Percentiles rank a stretch among this genome's conserved stretches.
Evolutionary conservation across 1,140 invertebrate genomes (phyloP).

Genomic region (Anoplophora glabripennis): DNA sequence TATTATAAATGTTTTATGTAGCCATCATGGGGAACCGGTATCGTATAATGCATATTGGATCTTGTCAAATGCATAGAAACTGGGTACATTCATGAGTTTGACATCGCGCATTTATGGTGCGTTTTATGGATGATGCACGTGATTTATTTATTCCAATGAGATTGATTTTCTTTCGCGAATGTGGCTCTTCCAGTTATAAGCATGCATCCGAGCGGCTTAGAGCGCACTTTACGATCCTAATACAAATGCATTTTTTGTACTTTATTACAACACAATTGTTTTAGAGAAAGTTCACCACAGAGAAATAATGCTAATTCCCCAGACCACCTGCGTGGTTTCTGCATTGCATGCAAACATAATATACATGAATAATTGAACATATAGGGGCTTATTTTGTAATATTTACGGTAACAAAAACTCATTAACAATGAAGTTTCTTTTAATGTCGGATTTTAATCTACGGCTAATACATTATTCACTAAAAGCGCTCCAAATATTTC

Average conservation of each 20-base stretch:
- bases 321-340: constrained; percentile 13
- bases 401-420: constrained; percentile 12
- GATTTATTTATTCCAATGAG: constrained; percentile 34
- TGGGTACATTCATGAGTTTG: constrained; percentile 31
- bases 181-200: constrained; percentile 19
- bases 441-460: constrained; percentile 7
- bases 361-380: constrained; percentile 14
- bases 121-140: constrained; percentile 21
- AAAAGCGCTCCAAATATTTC: neutral
- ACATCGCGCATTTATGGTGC: constrained; percentile 37
- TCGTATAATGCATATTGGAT: constrained; percentile 29
- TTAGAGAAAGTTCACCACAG: constrained; percentile 13
- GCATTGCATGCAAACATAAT: constrained; percentile 10
- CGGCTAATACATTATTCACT: constrained; percentile 1
- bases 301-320: constrained; percentile 11
- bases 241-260: constrained; percentile 32
- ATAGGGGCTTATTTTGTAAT: constrained; percentile 12
- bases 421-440: constrained; percentile 9
- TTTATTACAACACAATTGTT: constrained; percentile 4
- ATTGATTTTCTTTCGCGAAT: constrained; percentile 38
- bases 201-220: constrained; percentile 21
- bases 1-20: constrained; percentile 33
- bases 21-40: constrained; percentile 15
- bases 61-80: constrained; percentile 29
- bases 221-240: constrained; percentile 31